These are phyloP conservation scores for Lates calcarifer DNA, from an alignment of 2,113 vertebrate species.

Conservation along the genomic window DNA sequence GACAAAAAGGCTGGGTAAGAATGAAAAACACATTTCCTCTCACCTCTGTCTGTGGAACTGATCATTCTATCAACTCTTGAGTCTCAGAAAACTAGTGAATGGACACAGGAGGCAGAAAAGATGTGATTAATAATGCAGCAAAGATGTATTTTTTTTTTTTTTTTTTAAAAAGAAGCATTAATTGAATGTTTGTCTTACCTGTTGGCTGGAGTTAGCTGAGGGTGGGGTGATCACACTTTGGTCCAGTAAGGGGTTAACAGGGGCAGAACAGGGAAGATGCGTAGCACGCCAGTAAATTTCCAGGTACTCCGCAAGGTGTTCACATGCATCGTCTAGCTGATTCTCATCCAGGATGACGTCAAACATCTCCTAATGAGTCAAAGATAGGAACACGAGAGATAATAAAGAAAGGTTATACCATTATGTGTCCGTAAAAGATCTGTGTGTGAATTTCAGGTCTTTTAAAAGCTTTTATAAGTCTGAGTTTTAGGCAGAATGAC, in stretches of 20 bases:
- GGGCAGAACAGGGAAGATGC: slow-evolving; percentile 88
- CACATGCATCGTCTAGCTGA: slow-evolving; percentile 96
- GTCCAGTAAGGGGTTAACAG: slow-evolving; percentile 85
- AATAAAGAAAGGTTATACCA: rapidly evolving
- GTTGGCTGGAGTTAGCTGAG: slow-evolving; percentile 92
- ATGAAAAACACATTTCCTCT: slow-evolving; percentile 28
- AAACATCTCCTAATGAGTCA: slow-evolving; percentile 90
- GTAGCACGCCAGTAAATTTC: slow-evolving; percentile 97
- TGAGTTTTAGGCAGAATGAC: slow-evolving; percentile 45
- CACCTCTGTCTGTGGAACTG: slow-evolving; percentile 63
- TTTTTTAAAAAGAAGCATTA: neutral
- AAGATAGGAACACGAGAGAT: neutral
- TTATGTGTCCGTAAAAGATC: neutral
- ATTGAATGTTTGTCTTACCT: slow-evolving; percentile 80
- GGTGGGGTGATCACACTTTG: slow-evolving; percentile 89
- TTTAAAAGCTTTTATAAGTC: neutral
- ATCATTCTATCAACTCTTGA: slow-evolving; percentile 88
- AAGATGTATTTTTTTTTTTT: too few species aligned
- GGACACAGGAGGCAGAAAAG: slow-evolving; percentile 20
- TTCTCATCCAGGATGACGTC: slow-evolving; percentile 98
- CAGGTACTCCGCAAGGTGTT: slow-evolving; percentile 95
- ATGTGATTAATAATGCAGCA: neutral
- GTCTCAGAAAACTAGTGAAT: slow-evolving; percentile 85
- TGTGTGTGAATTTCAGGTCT: neutral
- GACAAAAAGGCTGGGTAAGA: neutral